Evolutionary conservation across 1,140 invertebrate genomes (phyloP), one percentile per base, ranked within the genome.

Genomic region (Homarus americanus): DNA sequence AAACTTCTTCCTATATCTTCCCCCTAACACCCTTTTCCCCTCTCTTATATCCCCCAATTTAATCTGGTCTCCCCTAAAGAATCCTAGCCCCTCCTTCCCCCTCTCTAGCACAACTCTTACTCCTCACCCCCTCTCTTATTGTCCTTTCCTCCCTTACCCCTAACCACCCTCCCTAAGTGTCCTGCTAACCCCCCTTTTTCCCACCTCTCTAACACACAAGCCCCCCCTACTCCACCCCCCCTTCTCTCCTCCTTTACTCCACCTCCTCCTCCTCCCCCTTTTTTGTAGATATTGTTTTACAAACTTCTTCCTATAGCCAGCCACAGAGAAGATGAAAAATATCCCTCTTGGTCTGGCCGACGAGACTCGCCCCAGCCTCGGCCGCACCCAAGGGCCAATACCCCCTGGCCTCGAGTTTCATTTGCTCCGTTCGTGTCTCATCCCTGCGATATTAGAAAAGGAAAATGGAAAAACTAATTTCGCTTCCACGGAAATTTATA

Each of bases 391-490:
- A 72, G 83, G 89, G 69, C 76, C 83, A 79, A 85, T 69, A 79
- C 86, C 40, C 89, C 82, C 58, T 69, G 58, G 53, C 15, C 24
- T 36, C 41, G 12, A 15, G 75, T 79, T 91, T 86, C 82, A 86
- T 86, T 84, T 86, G 82, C 40, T 85, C 49, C 82, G 82, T 85
- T 85, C 83, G 82, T 85, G 89, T 86, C 82, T 85, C 89, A 91
- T 91, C 89, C 89, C 63, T 36, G 89, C 89, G 83, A 91, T 91
- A 91, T 91, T 91, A 91, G 89, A 86, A 91, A 91, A 84, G 89
- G 89, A 85, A 91, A 91, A 91, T 91, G 89, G 89, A 91, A 91
- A 86, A 91, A 91, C 89, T 91, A 91, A 91, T 91, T 91, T 91
- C 83, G 89, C 89, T 80, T 91, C 82, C 82, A 79, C 82, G 89